A percentile compares a stretch with the other conserved stretches of the same genome.
These are phyloP conservation scores for Plectrocnemia conspersa DNA, from an alignment of 1,140 invertebrate genomes.

Conservation along the genomic window DNA sequence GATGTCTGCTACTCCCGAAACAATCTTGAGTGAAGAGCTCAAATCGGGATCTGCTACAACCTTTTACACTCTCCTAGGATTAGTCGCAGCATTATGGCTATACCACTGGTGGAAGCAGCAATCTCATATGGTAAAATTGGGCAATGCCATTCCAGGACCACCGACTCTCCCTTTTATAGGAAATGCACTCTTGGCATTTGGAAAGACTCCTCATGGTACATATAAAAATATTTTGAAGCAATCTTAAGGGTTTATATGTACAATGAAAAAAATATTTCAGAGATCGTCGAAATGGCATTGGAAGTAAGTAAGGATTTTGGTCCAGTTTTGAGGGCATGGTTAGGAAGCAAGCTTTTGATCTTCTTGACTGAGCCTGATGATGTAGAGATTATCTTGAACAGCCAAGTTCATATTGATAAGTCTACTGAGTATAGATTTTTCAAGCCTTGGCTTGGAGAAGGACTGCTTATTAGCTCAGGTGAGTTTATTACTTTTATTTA, in stretches of 20 bases:
- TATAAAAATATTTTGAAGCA: constrained; percentile 13
- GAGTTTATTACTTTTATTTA: constrained; percentile 9
- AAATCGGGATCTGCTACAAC: background rate
- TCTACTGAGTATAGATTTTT: constrained; percentile 75
- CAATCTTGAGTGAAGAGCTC: background rate
- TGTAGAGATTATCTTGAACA: constrained; percentile 65
- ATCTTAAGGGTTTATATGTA: background rate
- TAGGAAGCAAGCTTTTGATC: constrained; percentile 61
- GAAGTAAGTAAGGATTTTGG: constrained; percentile 52
- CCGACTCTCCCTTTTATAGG: constrained; percentile 55
- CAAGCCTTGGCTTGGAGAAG: constrained; percentile 85
- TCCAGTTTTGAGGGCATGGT: constrained; percentile 56
- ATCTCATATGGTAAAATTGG: constrained; percentile 42
- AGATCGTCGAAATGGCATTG: constrained; percentile 47
- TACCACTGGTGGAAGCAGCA: constrained; percentile 43
- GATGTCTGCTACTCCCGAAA: constrained; percentile 3
- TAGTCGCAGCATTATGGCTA: constrained; percentile 37
- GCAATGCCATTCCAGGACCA: constrained; percentile 52
- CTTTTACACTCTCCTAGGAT: constrained; percentile 3
- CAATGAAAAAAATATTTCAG: constrained; percentile 37
- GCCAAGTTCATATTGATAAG: constrained; percentile 77
- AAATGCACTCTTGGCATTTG: constrained; percentile 52
- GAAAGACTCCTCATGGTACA: constrained; percentile 51
- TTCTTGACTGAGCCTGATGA: constrained; percentile 63
- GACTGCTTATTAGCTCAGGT: constrained; percentile 74